Evolutionary conservation across 2,888 invertebrate species (phyloP).

Genomic region (Ectobius pallidus): DNA sequence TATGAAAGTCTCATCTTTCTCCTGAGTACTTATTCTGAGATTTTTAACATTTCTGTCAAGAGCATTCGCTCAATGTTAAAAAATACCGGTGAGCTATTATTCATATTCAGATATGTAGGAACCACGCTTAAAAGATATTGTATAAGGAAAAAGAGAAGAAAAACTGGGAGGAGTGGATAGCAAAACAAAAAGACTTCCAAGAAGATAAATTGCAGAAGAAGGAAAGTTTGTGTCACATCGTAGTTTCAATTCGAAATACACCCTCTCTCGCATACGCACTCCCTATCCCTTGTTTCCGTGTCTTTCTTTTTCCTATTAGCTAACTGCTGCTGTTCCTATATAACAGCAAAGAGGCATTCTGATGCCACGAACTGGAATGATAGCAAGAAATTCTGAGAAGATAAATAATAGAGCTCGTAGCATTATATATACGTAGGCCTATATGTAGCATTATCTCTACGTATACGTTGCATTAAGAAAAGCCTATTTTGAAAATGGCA

Average conservation of each 20-base stretch:
- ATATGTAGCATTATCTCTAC: no score
- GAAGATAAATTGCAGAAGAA: not conserved
- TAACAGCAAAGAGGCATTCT: slow-evolving; percentile 3
- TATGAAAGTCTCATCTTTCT: no score
- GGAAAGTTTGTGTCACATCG: not conserved
- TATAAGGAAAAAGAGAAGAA: not conserved
- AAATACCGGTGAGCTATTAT: no score
- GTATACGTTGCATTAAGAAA: no score
- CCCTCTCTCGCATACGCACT: not conserved
- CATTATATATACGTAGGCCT: no score
- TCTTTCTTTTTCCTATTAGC: not conserved
- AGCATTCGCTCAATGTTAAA: no score
- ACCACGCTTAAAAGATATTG: not conserved
- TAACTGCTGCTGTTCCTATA: not conserved
- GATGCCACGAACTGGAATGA: not conserved
- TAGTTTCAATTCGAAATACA: not conserved
- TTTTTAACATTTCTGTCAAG: no score
- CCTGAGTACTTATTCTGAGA: no score
- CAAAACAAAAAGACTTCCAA: not conserved
- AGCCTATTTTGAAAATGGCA: no score
- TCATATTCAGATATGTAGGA: not conserved
- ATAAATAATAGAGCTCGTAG: not conserved
- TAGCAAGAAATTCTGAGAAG: not conserved
- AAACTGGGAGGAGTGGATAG: no score
- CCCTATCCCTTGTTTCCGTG: not conserved